Evolutionary conservation across 35 echinoderm and acorn worm genomes (phyloP), one percentile per base, ranked within the genome.

Genomic region (Ophiothrix spiculata): DNA sequence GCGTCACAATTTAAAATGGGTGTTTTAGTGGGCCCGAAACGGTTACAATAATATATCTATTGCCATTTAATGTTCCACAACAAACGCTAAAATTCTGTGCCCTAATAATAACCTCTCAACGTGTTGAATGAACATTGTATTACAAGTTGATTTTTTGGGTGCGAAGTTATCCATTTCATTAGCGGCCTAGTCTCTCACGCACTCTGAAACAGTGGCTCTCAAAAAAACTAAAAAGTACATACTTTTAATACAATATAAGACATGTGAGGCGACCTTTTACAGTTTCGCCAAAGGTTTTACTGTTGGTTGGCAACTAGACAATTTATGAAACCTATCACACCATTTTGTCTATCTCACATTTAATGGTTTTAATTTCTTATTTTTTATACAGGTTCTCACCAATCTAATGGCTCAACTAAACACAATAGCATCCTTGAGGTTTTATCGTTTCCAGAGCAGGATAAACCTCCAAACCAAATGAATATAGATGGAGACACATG

Each of bases 381-480:
- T 6, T 49, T 49, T 49, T 49, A 6, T 19, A 49, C 19, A 6
- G 19, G 6, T 10, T 6, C 42, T 49, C 42, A 6, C 19, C 42
- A 49, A 19, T 15, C 25, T 25, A 15, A 15, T 69, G 60, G 25
- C 60, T 25, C 25, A 69, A 69, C 60, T 28, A 69, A 69, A n/a
- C 60, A 69, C 23, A 28, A 69, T 28, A 69, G 60, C 25, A 56
- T 82, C 4, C 19, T 82, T 31, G 80, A 46, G 17, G 39, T 49
- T 46, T 21, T 82, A 6, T 32, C 38, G 29, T 82, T 82, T 49
- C 80, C 80, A 32, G 80, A 82, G 32, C 40, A 54, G 39, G 33
- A 46, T 21, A 0, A 36, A 0, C 23, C 36, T 31, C 13, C 35
- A 31, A 0, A 56, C 32, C 2, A 28, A 31, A 12, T 4, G 83